Conservation (phyloP, 1,140 invertebrate genomes). For the Antheraea pernyi region DNA sequence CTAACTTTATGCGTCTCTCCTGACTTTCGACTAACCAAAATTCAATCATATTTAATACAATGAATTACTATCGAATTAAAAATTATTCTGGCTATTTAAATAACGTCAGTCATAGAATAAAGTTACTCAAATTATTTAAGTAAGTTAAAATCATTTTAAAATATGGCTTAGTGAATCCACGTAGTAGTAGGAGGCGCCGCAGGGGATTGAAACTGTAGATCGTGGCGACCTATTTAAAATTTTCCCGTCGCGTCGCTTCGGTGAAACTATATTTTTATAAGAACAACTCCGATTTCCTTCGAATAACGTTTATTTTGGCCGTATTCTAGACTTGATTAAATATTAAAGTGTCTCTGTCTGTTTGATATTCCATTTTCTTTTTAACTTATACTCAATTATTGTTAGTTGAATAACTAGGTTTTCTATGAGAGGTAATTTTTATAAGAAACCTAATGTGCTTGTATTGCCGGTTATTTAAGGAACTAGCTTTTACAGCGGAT, state of each 20-base stretch:
- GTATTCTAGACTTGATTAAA: slow-evolving; percentile 16
- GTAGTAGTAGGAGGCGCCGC: slow-evolving; percentile 23
- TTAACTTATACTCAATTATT: not conserved
- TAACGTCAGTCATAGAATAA: not conserved
- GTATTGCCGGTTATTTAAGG: too few relatives aligned
- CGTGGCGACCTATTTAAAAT: slow-evolving; percentile 54
- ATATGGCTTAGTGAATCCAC: not conserved
- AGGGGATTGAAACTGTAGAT: slow-evolving; percentile 35
- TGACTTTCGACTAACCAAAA: too few relatives aligned
- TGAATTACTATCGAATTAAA: too few relatives aligned
- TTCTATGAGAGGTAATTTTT: too few relatives aligned
- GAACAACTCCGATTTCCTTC: slow-evolving; percentile 43
- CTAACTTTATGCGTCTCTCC: too few relatives aligned
- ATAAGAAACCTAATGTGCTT: too few relatives aligned
- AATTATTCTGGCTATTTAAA: not conserved
- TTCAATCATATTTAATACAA: too few relatives aligned
- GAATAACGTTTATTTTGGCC: slow-evolving; percentile 52
- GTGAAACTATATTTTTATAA: slow-evolving; percentile 38
- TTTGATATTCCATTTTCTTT: not conserved
- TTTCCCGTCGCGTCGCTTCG: slow-evolving; percentile 27
- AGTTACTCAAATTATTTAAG: not conserved
- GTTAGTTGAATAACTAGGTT: too few relatives aligned
- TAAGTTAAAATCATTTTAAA: not conserved
- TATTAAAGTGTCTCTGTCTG: not conserved
- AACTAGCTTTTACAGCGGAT: too few relatives aligned